These are phyloP conservation scores for Poeciliopsis turneri DNA, from an alignment of 2,797 vertebrate genomes.

Conservation along the genomic window DNA sequence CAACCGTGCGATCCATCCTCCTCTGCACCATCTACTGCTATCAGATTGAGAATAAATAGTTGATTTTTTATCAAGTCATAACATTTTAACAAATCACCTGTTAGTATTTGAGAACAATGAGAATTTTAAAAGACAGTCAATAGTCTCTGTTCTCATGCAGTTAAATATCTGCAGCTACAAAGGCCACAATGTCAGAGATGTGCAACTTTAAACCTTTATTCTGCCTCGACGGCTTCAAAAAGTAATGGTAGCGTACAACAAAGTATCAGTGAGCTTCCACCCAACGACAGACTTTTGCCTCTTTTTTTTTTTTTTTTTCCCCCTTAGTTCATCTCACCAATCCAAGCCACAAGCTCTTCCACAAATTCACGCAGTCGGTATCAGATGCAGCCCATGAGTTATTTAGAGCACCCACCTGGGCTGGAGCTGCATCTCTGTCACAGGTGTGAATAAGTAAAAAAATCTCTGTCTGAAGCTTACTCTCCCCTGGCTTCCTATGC, in stretches of 20 bases:
- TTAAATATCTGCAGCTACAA: neutral
- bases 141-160: neutral
- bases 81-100: neutral
- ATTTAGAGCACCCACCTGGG: neutral
- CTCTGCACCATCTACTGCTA: neutral
- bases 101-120: neutral
- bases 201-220: conserved; percentile 1
- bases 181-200: neutral
- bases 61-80: neutral
- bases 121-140: neutral
- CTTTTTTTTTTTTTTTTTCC: too few relatives aligned
- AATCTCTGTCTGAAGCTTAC: neutral
- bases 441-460: conserved; percentile 6
- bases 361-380: conserved; percentile 5
- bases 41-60: neutral
- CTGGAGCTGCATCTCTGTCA: neutral
- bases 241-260: neutral
- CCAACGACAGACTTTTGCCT: neutral
- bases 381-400: conserved; percentile 9
- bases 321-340: neutral
- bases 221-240: neutral
- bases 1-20: neutral
- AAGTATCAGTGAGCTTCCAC: neutral
- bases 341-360: neutral
- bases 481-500: neutral